A percentile compares a stretch with the other conserved stretches of the same genome.
Evolutionary conservation across 2,888 invertebrate species (phyloP).

Genomic region (Drosophila barbarae): DNA sequence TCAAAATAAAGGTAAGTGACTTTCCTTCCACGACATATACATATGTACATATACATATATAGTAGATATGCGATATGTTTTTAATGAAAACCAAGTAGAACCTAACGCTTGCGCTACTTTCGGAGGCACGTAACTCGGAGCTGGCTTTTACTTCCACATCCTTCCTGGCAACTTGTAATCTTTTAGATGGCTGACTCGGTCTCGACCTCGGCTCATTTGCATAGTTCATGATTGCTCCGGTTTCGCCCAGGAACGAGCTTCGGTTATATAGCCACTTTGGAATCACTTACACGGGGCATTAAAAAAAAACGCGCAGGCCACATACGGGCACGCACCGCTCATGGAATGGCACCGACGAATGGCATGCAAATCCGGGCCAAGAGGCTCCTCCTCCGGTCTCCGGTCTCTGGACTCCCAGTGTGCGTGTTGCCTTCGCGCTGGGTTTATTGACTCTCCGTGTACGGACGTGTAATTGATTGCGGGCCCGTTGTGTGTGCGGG

Average conservation of each 20-base stretch:
- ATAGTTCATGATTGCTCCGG: constrained; percentile 19
- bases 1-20: constrained; percentile 4
- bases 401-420: constrained; percentile 4
- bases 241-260: constrained; percentile 8
- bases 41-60: too few relatives aligned
- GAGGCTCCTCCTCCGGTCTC: constrained; percentile 3
- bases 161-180: neutral
- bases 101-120: neutral
- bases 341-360: constrained; percentile 11
- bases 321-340: constrained; percentile 28
- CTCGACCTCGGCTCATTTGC: constrained; percentile 20
- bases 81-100: neutral
- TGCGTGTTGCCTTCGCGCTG: constrained; percentile 17
- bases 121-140: neutral
- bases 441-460: constrained; percentile 43
- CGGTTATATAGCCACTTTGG: constrained; percentile 58
- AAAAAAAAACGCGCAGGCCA: constrained; percentile 36
- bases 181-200: neutral
- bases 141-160: neutral
- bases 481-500: neutral
- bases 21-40: too few relatives aligned
- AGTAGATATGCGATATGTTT: neutral
- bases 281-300: constrained; percentile 52
- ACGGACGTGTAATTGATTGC: constrained; percentile 18
- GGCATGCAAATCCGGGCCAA: constrained; percentile 36